Conservation (phyloP, 2,888 invertebrate genomes). For the Leptura quadrifasciata region DNA sequence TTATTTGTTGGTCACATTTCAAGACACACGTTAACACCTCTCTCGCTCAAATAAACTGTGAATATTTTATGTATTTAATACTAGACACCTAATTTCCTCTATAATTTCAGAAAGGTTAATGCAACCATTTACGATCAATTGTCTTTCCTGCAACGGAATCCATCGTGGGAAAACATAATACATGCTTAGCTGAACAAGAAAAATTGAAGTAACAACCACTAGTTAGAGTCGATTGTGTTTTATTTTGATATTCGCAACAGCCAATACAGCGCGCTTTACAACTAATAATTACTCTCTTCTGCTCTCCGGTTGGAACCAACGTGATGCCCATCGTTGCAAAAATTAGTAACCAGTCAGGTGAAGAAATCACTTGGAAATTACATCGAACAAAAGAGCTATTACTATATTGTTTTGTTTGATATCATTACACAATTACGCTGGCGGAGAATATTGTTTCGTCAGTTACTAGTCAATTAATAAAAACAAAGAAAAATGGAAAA, state of each 20-base stretch:
- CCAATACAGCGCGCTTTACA: conserved; percentile 53
- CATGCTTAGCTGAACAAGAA: conserved; percentile 30
- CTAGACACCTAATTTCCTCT: background rate
- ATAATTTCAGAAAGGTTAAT: conserved; percentile 3
- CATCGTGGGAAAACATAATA: conserved; percentile 33
- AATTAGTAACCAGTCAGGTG: conserved; percentile 57
- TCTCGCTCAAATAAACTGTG: background rate
- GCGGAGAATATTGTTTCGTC: background rate
- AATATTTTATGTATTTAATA: conserved; percentile 1
- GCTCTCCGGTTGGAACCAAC: conserved; percentile 47
- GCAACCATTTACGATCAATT: conserved; percentile 7
- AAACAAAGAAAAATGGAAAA: too few species aligned
- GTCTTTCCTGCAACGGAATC: conserved; percentile 9
- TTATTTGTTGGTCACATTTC: background rate
- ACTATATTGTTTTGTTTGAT: background rate
- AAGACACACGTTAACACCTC: background rate
- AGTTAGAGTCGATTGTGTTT: conserved; percentile 53
- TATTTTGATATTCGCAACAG: conserved; percentile 53
- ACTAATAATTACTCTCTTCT: conserved; percentile 54
- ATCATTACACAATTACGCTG: background rate
- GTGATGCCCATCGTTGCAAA: conserved; percentile 51
- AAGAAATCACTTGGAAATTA: conserved; percentile 47
- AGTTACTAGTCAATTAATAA: background rate
- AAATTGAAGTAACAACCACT: conserved; percentile 49
- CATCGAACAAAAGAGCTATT: conserved; percentile 3